phyloP scores from a whole-genome alignment of 1,140 invertebrate species.

The Scaptomyza graminum region DNA sequence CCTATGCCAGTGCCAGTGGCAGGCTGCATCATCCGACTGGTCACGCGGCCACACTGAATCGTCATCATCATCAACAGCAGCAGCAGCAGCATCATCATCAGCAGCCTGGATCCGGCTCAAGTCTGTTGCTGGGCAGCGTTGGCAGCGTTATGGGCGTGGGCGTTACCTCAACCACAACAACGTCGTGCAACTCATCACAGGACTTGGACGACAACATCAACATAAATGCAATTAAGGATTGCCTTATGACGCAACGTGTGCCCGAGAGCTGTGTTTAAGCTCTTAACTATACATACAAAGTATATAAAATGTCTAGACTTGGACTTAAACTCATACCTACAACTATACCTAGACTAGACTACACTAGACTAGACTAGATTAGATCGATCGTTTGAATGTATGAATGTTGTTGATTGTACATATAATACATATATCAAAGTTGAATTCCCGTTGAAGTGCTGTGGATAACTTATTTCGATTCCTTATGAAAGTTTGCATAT shows the following conservation, averaged over 20 bases:
- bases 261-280: conserved; percentile 81
- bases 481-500: conserved; percentile 7
- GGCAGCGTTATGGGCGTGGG: conserved; percentile 73
- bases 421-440: conserved; percentile 21
- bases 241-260: conserved; percentile 82
- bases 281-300: background rate
- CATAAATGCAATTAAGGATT: conserved; percentile 83
- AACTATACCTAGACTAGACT: conserved; percentile 3
- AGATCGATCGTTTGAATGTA: conserved; percentile 32
- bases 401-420: conserved; percentile 26
- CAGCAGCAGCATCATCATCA: conserved; percentile 45
- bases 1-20: conserved; percentile 59
- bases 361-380: conserved; percentile 14
- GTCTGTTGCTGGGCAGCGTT: conserved; percentile 66
- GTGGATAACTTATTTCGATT: conserved; percentile 46
- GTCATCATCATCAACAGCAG: conserved; percentile 64
- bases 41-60: conserved; percentile 63
- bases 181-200: conserved; percentile 80
- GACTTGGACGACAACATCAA: conserved; percentile 82
- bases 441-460: conserved; percentile 61
- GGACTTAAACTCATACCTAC: background rate
- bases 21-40: conserved; percentile 56
- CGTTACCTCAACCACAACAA: conserved; percentile 66
- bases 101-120: conserved; percentile 66
- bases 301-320: conserved; percentile 10